Evolutionary conservation across 1,140 invertebrate genomes (phyloP).

Genomic region (Scaptodrosophila lebanonensis): DNA sequence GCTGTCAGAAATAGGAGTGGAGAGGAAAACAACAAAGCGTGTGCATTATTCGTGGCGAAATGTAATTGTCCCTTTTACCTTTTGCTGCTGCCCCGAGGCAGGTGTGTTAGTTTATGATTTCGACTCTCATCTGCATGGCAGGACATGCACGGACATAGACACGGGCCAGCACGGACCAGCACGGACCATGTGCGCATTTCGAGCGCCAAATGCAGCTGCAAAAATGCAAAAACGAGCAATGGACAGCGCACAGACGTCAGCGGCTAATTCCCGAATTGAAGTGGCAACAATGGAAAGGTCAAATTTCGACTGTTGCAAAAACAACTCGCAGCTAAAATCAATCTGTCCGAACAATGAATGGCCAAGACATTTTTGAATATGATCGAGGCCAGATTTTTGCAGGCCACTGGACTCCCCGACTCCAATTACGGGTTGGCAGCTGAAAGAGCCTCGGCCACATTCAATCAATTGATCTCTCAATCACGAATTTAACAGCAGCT

Average conservation of each 20-base stretch:
- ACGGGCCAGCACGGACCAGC: not conserved
- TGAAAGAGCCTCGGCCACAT: slow-evolving; percentile 27
- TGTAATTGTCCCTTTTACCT: no score
- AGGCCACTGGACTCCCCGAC: slow-evolving; percentile 40
- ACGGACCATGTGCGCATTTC: slow-evolving; percentile 17
- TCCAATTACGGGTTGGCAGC: slow-evolving; percentile 62
- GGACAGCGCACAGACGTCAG: slow-evolving; percentile 8
- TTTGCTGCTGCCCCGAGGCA: not conserved
- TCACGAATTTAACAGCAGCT: slow-evolving; percentile 28
- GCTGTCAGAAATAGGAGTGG: no score
- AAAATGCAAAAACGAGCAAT: not conserved
- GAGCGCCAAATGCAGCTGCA: slow-evolving; percentile 41
- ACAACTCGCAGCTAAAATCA: slow-evolving; percentile 12
- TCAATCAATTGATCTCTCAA: slow-evolving; percentile 69
- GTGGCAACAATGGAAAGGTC: slow-evolving; percentile 60
- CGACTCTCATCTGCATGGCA: slow-evolving; percentile 24
- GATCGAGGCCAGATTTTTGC: slow-evolving; percentile 29
- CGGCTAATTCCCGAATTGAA: slow-evolving; percentile 55
- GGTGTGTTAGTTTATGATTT: slow-evolving; percentile 2
- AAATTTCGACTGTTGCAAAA: slow-evolving; percentile 38
- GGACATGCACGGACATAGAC: not conserved
- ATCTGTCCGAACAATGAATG: slow-evolving; percentile 35
- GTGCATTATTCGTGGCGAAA: no score
- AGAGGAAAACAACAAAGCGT: no score
- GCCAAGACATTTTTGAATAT: slow-evolving; percentile 56